phyloP scores from a whole-genome alignment of 1,140 invertebrate genomes.

The Drosophila bifasciata region DNA sequence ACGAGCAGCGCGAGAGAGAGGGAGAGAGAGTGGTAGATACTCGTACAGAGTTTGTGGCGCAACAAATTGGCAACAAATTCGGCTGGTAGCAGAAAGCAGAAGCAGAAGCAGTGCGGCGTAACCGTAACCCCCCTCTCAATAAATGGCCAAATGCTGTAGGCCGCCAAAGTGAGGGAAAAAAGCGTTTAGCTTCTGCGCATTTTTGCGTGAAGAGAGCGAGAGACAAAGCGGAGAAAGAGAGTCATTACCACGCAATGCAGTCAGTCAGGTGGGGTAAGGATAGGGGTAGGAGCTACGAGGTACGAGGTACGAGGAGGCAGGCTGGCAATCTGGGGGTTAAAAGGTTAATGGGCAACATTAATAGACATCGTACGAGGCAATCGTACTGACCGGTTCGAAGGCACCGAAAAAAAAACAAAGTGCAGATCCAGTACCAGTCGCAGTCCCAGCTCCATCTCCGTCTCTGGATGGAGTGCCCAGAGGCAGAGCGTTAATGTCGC shows the following conservation, averaged over 20 bases:
- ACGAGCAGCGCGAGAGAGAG: constrained; percentile 4
- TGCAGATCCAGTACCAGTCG: not conserved
- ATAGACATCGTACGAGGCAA: constrained; percentile 69
- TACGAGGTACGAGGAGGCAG: constrained; percentile 4
- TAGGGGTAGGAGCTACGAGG: too few species aligned
- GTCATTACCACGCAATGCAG: constrained; percentile 72
- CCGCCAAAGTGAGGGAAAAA: constrained; percentile 24
- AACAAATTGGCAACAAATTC: constrained; percentile 80
- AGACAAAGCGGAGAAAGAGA: constrained; percentile 53
- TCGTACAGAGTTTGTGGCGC: constrained; percentile 54
- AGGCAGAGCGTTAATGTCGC: constrained; percentile 61
- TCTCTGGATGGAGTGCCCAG: constrained; percentile 18
- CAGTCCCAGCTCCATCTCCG: not conserved
- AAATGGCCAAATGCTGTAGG: constrained; percentile 58
- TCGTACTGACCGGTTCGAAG: constrained; percentile 41
- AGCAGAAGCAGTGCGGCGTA: constrained; percentile 6
- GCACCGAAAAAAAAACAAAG: too few species aligned
- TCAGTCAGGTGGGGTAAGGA: not conserved
- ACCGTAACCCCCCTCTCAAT: constrained; percentile 47
- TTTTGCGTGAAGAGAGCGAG: constrained; percentile 66
- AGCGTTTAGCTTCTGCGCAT: constrained; percentile 77
- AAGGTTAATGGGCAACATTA: constrained; percentile 80
- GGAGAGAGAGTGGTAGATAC: constrained; percentile 2
- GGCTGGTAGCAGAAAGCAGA: constrained; percentile 20
- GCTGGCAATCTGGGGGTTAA: constrained; percentile 64